phyloP scores from a whole-genome alignment of 2,888 invertebrate species.

The Leptura quadrifasciata region DNA sequence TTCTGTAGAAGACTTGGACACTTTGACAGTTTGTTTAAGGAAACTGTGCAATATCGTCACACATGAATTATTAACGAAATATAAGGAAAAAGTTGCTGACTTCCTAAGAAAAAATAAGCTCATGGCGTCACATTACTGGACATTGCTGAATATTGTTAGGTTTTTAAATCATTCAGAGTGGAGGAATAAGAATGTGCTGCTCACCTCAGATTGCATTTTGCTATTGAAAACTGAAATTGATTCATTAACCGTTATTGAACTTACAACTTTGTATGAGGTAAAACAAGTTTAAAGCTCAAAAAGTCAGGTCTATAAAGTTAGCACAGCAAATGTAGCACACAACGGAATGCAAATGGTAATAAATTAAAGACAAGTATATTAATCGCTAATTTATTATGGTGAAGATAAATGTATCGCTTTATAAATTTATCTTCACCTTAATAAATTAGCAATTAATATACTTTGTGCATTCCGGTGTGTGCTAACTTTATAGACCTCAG shows the following conservation, averaged over 20 bases:
- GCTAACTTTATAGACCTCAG: too few relatives aligned
- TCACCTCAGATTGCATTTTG: slow-evolving; percentile 71
- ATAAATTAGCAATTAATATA: too few relatives aligned
- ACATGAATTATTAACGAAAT: slow-evolving; percentile 68
- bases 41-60: slow-evolving; percentile 72
- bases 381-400: too few relatives aligned
- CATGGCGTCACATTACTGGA: slow-evolving; percentile 59
- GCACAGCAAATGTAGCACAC: too few relatives aligned
- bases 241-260: slow-evolving; percentile 70
- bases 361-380: too few relatives aligned
- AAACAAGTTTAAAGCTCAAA: slow-evolving; percentile 41
- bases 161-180: slow-evolving; percentile 75
- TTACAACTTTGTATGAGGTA: slow-evolving; percentile 71
- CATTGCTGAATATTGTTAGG: slow-evolving; percentile 67
- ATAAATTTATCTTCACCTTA: too few relatives aligned
- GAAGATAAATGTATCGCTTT: too few relatives aligned
- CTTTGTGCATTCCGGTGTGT: too few relatives aligned
- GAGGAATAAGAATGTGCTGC: slow-evolving; percentile 69
- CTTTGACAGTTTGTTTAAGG: slow-evolving; percentile 74
- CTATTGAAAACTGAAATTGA: slow-evolving; percentile 69
- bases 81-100: slow-evolving; percentile 68
- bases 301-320: too few relatives aligned
- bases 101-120: slow-evolving; percentile 68
- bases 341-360: too few relatives aligned
- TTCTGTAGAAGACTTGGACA: slow-evolving; percentile 71